Evolutionary conservation across 2,113 vertebrate genomes (phyloP), one percentile per base, ranked within the genome.

Genomic region (Oxygymnocypris stewartii): DNA sequence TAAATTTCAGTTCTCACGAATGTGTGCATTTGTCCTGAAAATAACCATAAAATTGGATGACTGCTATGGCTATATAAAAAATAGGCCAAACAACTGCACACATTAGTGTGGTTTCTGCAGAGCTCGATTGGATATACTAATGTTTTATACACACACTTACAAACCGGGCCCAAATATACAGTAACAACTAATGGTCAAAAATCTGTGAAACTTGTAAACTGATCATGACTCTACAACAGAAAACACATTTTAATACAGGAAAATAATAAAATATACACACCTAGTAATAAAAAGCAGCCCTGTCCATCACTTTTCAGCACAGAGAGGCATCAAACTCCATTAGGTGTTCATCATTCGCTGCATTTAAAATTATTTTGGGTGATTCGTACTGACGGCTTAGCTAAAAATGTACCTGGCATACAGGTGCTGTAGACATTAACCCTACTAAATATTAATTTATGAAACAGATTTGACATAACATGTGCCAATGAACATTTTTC

Each of bases 121-220:
- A 16, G 79, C 37, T 65, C 13, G 57, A 81, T 42, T 81, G 59
- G 57, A 44, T 51, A 47, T 9, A 51, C 65, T 71, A n/a, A 31
- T 23, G n/a, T 83, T 18, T 63, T 40, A 16, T 44, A 42, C 40
- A 42, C 40, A 61, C 13, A 67, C n/a, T 47, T 67, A 44, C n/a
- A 49, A 40, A 77, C 75, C 1, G 44, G 75, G 44, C 35, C 35
- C 59, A 85, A 42, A 65, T 14, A 12, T 40, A 79, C 40, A 77
- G 40, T 85, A 67, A 79, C 20, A 25, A 85, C 76, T 67, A 83
- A 49, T 35, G 65, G n/a, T 83, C 65, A 83, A 71, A 25, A 83
- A 83, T 83, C 81, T 83, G 42, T n/a, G 63, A 82, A 67, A 47
- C 37, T 10, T 82, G 80, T 82, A 82, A 82, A 82, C 78, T 75